A percentile compares a stretch with the other conserved stretches of the same genome.
These are phyloP conservation scores for Chromis chromis DNA, from an alignment of 2,797 vertebrate species.

Conservation along the genomic window DNA sequence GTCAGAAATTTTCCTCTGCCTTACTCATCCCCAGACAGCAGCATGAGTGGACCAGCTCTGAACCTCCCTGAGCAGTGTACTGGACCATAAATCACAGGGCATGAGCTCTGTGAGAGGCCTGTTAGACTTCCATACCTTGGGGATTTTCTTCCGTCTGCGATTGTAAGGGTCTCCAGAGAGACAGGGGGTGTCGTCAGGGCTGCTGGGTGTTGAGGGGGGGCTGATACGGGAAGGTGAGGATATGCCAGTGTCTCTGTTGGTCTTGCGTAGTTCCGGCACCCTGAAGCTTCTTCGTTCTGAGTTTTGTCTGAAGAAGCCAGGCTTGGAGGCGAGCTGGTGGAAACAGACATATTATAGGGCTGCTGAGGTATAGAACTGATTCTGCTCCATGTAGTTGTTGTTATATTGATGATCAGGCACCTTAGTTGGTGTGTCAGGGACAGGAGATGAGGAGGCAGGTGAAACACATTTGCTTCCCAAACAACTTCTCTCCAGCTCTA, in stretches of 20 bases:
- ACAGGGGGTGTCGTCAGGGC: conserved; percentile 94
- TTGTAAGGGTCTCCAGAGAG: conserved; percentile 94
- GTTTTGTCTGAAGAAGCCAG: conserved; percentile 91
- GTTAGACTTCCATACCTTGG: conserved; percentile 87
- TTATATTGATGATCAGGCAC: conserved; percentile 71
- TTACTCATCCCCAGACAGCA: conserved; percentile 46
- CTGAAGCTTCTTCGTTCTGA: conserved; percentile 94
- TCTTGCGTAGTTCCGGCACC: conserved; percentile 91
- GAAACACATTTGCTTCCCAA: conserved; percentile 86
- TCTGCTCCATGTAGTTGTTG: not conserved
- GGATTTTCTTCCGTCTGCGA: conserved; percentile 93
- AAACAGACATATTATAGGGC: not conserved
- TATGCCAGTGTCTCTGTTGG: conserved; percentile 88
- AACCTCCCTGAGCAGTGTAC: conserved; percentile 22
- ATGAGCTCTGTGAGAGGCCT: conserved; percentile 15
- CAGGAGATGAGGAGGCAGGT: conserved; percentile 86
- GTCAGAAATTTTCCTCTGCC: conserved; percentile 43
- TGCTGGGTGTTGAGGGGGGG: conserved; percentile 97
- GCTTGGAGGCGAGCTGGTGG: conserved; percentile 79
- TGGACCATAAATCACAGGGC: conserved; percentile 52
- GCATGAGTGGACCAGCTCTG: conserved; percentile 40
- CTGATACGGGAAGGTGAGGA: conserved; percentile 91
- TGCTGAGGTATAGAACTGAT: not conserved
- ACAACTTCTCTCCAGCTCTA: conserved; percentile 90
- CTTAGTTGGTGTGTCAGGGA: conserved; percentile 90